A percentile compares a stretch with the other conserved stretches of the same genome.
Conservation (phyloP, 35 echinoderm and acorn worm genomes). For the Apostichopus parvimensis region DNA sequence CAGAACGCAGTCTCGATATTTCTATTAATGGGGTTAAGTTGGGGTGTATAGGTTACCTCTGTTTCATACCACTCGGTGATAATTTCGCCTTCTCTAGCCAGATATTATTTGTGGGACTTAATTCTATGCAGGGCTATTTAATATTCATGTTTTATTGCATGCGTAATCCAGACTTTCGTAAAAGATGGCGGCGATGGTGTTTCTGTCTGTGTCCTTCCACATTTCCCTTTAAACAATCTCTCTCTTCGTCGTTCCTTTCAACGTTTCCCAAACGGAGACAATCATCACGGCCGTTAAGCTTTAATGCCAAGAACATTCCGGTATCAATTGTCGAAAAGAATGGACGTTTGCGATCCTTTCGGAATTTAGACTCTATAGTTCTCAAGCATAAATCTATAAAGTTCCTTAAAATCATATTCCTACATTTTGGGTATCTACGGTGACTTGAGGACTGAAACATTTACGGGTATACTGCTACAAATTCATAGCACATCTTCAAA, state of each 20-base stretch:
- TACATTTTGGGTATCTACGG: no score
- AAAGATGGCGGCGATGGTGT: constrained; percentile 42
- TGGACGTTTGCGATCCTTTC: neutral
- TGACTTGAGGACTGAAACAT: no score
- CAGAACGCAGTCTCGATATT: constrained; percentile 48
- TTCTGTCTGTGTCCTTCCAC: constrained; percentile 36
- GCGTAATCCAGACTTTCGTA: constrained; percentile 43
- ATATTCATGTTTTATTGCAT: constrained; percentile 59
- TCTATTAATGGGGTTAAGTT: constrained; percentile 39
- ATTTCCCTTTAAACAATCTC: neutral
- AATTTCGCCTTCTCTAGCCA: constrained; percentile 32
- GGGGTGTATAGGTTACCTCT: constrained; percentile 41
- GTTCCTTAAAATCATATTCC: no score
- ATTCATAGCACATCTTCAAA: no score
- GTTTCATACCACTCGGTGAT: constrained; percentile 22
- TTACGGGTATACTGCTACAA: no score
- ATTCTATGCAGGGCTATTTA: constrained; percentile 54
- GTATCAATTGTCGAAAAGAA: neutral
- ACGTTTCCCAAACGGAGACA: neutral
- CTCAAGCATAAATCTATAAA: no score
- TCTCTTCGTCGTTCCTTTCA: constrained; percentile 4
- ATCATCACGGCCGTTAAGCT: neutral
- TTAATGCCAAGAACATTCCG: neutral
- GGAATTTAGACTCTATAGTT: no score
- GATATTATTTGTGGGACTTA: constrained; percentile 24